These are phyloP conservation scores for Limnephilus lunatus DNA, from an alignment of 2,888 invertebrate species.

Conservation along the genomic window DNA sequence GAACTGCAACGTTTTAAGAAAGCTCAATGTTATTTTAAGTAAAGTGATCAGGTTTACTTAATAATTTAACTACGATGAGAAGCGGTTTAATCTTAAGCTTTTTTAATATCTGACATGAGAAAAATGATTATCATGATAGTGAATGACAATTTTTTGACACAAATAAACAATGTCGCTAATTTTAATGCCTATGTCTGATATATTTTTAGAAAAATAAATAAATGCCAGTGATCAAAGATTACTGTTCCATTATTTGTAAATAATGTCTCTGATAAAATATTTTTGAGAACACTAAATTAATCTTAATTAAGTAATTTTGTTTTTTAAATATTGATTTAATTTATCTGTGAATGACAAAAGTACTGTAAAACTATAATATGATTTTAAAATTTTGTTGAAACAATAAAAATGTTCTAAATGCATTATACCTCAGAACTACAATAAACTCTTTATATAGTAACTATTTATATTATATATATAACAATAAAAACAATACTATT, in stretches of 20 bases:
- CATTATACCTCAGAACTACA: neutral
- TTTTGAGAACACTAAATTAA: neutral
- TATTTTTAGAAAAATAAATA: neutral
- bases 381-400: neutral
- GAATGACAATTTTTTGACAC: neutral
- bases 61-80: slow-evolving; percentile 20
- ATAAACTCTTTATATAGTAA: neutral
- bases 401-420: neutral
- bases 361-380: neutral
- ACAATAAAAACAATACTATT: neutral
- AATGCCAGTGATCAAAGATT: neutral
- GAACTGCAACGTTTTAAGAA: neutral
- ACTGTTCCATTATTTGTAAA: neutral
- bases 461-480: neutral
- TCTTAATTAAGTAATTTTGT: neutral
- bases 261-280: neutral
- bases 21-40: slow-evolving; percentile 6
- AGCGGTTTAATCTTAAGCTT: neutral
- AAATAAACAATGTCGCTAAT: neutral
- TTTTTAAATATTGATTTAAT: neutral
- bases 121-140: neutral
- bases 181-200: neutral
- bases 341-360: neutral
- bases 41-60: slow-evolving; percentile 12
- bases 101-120: neutral